A percentile compares a stretch with the other conserved stretches of the same genome.
Evolutionary conservation across 2,113 vertebrate species (phyloP).

Genomic region (Brachyistius frenatus): DNA sequence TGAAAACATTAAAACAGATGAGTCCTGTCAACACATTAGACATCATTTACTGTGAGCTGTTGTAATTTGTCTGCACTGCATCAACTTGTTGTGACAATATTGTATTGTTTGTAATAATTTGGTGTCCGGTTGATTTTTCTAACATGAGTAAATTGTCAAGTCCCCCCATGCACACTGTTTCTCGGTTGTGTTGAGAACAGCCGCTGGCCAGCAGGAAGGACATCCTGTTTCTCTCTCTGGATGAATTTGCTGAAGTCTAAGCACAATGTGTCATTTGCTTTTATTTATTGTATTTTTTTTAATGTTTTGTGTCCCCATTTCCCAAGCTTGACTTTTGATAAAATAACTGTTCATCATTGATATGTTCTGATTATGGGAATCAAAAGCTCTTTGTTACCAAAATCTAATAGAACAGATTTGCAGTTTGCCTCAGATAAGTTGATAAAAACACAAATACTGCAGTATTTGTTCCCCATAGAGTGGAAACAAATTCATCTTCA

Average conservation of each 20-base stretch:
- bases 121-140: neutral
- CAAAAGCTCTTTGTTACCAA: neutral
- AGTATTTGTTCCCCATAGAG: constrained; percentile 19
- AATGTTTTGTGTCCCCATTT: constrained; percentile 16
- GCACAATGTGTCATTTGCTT: constrained; percentile 46
- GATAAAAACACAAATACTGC: constrained; percentile 15
- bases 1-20: neutral
- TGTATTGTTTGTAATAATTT: constrained; percentile 6
- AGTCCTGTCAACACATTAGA: neutral
- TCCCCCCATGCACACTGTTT: neutral
- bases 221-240: constrained; percentile 26
- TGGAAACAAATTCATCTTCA: constrained; percentile 27
- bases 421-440: constrained; percentile 17
- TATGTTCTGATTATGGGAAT: neutral
- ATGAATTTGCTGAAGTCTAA: constrained; percentile 31
- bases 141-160: neutral
- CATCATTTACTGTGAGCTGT: neutral
- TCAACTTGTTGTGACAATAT: neutral
- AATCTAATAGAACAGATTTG: no score
- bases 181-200: constrained; percentile 25
- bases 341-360: constrained; percentile 22
- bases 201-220: constrained; percentile 34
- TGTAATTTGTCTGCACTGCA: neutral
- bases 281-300: constrained; percentile 12
- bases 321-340: constrained; percentile 1